phyloP scores from a whole-genome alignment of 2,888 invertebrate genomes.

The Eumacrocentrus americanus region DNA sequence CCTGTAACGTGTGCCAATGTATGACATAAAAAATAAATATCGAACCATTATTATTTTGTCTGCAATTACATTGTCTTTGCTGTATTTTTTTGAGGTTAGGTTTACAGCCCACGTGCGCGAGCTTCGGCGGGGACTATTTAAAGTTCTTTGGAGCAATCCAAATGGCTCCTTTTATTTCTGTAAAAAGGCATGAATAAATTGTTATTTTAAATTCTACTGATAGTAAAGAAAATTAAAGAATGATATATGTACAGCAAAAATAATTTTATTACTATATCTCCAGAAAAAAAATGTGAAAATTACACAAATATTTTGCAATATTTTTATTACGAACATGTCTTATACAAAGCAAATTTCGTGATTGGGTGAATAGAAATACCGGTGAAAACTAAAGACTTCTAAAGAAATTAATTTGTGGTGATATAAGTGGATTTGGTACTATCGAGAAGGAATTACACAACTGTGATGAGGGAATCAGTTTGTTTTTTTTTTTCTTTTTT shows the following conservation, averaged over 20 bases:
- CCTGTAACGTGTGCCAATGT: conserved; percentile 81
- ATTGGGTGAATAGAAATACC: conserved; percentile 38
- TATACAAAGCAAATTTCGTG: conserved; percentile 59
- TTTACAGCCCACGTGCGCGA: too few species aligned
- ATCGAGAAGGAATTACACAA: conserved; percentile 15
- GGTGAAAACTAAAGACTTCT: conserved; percentile 41
- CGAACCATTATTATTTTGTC: conserved; percentile 69
- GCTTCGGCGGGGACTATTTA: too few species aligned
- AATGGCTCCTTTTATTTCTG: too few species aligned
- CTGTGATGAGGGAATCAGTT: conserved; percentile 15
- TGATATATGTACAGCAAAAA: neutral
- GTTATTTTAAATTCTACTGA: neutral
- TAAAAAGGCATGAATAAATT: neutral
- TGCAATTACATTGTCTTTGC: too few species aligned
- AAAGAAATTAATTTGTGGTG: neutral
- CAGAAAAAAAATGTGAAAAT: neutral
- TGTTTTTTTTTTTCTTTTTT: conserved; percentile 20
- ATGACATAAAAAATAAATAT: conserved; percentile 77
- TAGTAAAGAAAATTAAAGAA: neutral
- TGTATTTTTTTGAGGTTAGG: too few species aligned
- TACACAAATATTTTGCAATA: conserved; percentile 5
- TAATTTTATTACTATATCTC: neutral
- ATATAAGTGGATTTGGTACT: neutral
- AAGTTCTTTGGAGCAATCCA: too few species aligned
- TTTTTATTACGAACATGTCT: conserved; percentile 60